Evolutionary conservation across 2,888 invertebrate genomes (phyloP), one percentile per base, ranked within the genome.

Genomic region (Arge pagana): DNA sequence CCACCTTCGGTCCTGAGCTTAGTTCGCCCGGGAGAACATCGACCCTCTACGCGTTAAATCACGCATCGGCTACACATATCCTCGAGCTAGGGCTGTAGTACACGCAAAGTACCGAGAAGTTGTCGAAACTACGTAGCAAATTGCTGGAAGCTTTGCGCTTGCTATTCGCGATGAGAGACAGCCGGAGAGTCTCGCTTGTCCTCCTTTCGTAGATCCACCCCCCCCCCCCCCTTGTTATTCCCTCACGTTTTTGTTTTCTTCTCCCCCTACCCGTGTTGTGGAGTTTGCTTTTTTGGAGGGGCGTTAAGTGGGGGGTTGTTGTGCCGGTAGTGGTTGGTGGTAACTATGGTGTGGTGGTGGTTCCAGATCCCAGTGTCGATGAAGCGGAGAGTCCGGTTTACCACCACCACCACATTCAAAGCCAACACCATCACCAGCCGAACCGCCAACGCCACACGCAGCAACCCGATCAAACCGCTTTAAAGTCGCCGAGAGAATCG

Each of bases 281-380:
- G n/a, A n/a, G n/a, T n/a, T n/a, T n/a, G n/a, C n/a, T n/a, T n/a
- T n/a, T n/a, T n/a, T n/a, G n/a, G n/a, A n/a, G n/a, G n/a, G 41
- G 39, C 24, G 21, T 19, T 13, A 31, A 11, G 13, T 30, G 43
- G 28, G 39, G 48, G 36, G 36, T 40, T 48, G 8, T 24, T 31
- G 39, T 58, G 61, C 65, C 63, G 71, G 69, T 70, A 71, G 70
- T 73, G 74, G 74, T 71, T 71, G 73, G 72, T 70, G 72, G 75
- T 75, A 74, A 74, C 74, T 67, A 70, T 74, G 72, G 70, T 74
- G 70, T 73, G 74, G 74, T 76, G 73, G 77, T 77, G 75, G 74
- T 76, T 77, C 70, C 76, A 76, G 77, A 76, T 77, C 74, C 71
- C 67, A 73, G 70, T 65, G 68, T 71, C 65, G 68, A 68, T 67